Evolutionary conservation across 2,888 invertebrate genomes (phyloP).

Genomic region (Meteorus cinctellus): DNA sequence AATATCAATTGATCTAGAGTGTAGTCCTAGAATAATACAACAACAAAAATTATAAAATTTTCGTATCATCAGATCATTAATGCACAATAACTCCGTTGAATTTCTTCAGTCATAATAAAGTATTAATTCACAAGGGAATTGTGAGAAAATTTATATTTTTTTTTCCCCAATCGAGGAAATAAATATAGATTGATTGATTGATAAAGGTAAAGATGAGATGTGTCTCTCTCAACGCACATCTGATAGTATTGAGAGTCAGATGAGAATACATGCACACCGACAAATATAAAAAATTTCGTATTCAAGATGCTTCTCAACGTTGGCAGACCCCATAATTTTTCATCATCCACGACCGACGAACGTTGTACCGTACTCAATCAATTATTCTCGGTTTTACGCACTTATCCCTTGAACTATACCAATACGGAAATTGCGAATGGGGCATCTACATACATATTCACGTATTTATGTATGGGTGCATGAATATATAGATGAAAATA

Average conservation of each 20-base stretch:
- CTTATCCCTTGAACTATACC: conserved; percentile 23
- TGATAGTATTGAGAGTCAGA: too few relatives aligned
- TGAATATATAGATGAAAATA: neutral
- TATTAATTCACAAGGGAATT: too few relatives aligned
- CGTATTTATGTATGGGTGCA: neutral
- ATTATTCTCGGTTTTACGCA: conserved; percentile 49
- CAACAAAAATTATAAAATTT: too few relatives aligned
- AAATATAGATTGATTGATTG: neutral
- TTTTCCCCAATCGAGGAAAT: neutral
- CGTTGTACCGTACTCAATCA: conserved; percentile 30
- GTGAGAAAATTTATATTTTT: too few relatives aligned
- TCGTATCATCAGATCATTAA: neutral
- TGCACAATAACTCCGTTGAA: neutral
- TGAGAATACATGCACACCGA: neutral
- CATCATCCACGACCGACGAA: conserved; percentile 4
- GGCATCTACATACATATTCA: neutral
- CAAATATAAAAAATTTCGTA: neutral
- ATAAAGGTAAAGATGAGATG: neutral
- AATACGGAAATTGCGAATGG: conserved; percentile 25
- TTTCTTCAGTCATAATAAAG: too few relatives aligned
- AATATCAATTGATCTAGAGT: neutral
- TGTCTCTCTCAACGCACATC: neutral
- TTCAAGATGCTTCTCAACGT: neutral
- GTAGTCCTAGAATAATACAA: neutral
- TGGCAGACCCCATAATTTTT: conserved; percentile 10